Percentiles rank a stretch among this genome's conserved stretches.
These are phyloP conservation scores for Sardinella longiceps DNA, from an alignment of 2,797 vertebrate species.

Conservation along the genomic window DNA sequence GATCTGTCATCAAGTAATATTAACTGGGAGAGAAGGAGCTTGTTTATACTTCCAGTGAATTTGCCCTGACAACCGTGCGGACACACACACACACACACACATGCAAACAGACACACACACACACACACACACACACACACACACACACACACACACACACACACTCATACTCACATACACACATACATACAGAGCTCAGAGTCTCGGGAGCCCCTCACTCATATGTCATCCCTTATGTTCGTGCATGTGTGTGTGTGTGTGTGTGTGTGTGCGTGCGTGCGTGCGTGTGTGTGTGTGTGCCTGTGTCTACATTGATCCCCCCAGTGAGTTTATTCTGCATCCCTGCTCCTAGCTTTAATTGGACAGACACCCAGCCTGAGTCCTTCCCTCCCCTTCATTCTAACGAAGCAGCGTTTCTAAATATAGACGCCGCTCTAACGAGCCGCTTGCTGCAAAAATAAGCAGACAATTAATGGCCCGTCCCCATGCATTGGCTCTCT, in stretches of 20 bases:
- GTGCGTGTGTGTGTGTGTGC: no score
- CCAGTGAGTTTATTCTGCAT: slow-evolving; percentile 54
- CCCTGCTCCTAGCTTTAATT: slow-evolving; percentile 67
- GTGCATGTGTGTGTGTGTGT: background rate
- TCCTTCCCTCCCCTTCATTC: slow-evolving; percentile 16
- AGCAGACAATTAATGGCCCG: slow-evolving; percentile 52
- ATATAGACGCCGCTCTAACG: slow-evolving; percentile 41
- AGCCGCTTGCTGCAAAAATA: slow-evolving; percentile 44
- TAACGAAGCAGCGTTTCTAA: slow-evolving; percentile 29
- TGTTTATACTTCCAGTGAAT: no score
- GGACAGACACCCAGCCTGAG: slow-evolving; percentile 59
- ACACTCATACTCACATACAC: slow-evolving; percentile 47
- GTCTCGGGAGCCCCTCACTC: slow-evolving; percentile 25
- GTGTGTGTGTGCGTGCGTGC: background rate
- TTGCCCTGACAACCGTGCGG: no score
- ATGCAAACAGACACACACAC: slow-evolving; percentile 23
- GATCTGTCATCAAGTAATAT: no score
- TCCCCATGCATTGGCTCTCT: slow-evolving; percentile 25
- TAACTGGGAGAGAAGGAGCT: no score
- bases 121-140: background rate
- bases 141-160: slow-evolving; percentile 47
- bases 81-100: slow-evolving; percentile 43
- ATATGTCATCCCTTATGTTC: background rate
- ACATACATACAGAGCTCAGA: background rate
- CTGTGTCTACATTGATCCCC: slow-evolving; percentile 55